Conservation (phyloP, 2,888 invertebrate species). For the Drosophila kanekoi region DNA sequence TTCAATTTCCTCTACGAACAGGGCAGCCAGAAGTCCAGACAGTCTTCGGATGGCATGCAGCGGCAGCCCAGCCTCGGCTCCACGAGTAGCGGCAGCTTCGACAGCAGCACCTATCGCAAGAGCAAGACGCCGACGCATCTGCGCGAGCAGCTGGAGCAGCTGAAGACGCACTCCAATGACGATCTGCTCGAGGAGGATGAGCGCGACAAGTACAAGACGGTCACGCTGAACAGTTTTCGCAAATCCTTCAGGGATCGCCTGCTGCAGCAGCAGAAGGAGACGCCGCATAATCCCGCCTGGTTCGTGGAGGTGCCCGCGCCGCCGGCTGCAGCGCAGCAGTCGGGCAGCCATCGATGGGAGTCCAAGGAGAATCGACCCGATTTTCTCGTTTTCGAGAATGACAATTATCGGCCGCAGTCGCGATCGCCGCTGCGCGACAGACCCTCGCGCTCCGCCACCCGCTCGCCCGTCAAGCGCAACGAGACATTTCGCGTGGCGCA, state of each 20-base stretch:
- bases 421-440: slow-evolving; percentile 81
- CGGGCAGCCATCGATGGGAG: slow-evolving; percentile 12
- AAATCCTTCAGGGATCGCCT: slow-evolving; percentile 84
- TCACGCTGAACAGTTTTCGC: slow-evolving; percentile 83
- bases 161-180: slow-evolving; percentile 71
- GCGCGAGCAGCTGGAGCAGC: slow-evolving; percentile 80
- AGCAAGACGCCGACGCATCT: slow-evolving; percentile 78
- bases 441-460: slow-evolving; percentile 64
- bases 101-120: slow-evolving; percentile 83
- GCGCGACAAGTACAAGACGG: slow-evolving; percentile 83
- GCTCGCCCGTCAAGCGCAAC: slow-evolving; percentile 78
- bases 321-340: background rate
- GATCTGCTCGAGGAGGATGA: slow-evolving; percentile 67
- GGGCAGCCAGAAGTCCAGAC: slow-evolving; percentile 63
- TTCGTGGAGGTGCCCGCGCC: slow-evolving; percentile 83
- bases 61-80: slow-evolving; percentile 54
- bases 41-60: slow-evolving; percentile 29
- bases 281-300: slow-evolving; percentile 84
- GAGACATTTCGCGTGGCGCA: slow-evolving; percentile 78
- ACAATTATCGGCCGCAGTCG: slow-evolving; percentile 83
- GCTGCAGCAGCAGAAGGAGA: slow-evolving; percentile 79
- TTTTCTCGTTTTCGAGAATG: slow-evolving; percentile 82
- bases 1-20: slow-evolving; percentile 83
- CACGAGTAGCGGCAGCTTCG: slow-evolving; percentile 68
- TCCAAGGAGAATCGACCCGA: slow-evolving; percentile 76